Conservation (phyloP, 2,113 vertebrate species). For the Tyto alba region DNA sequence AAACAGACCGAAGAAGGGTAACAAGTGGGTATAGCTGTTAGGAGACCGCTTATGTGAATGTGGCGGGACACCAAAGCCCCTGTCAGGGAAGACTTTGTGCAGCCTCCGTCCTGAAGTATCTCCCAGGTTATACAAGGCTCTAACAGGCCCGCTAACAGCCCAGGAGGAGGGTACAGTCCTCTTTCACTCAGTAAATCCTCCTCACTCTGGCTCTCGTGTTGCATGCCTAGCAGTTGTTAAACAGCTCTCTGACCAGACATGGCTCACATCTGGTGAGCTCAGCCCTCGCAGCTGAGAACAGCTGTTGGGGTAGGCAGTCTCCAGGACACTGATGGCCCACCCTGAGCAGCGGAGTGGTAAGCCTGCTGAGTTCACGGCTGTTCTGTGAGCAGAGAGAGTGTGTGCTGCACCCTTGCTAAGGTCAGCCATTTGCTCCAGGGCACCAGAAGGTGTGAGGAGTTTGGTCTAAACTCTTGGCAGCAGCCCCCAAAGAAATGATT, state of each 20-base stretch:
- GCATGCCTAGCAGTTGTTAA: background rate
- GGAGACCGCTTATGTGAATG: background rate
- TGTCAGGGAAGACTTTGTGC: background rate
- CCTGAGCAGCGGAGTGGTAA: no score
- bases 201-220: background rate
- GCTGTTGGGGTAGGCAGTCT: background rate
- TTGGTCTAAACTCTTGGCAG: background rate
- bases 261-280: background rate
- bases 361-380: rapidly evolving
- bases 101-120: background rate
- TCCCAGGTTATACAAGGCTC: background rate
- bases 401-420: background rate
- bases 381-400: background rate
- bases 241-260: background rate
- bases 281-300: background rate
- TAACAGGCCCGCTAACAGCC: background rate
- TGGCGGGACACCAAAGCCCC: background rate
- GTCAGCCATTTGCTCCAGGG: background rate
- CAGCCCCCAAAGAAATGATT: background rate
- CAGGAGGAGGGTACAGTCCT: no score
- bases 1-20: background rate
- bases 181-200: background rate
- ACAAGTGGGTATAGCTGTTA: background rate
- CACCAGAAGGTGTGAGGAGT: background rate
- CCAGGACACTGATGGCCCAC: background rate